phyloP scores from a whole-genome alignment of 1,140 invertebrate genomes.

The Heliconius nattereri region DNA sequence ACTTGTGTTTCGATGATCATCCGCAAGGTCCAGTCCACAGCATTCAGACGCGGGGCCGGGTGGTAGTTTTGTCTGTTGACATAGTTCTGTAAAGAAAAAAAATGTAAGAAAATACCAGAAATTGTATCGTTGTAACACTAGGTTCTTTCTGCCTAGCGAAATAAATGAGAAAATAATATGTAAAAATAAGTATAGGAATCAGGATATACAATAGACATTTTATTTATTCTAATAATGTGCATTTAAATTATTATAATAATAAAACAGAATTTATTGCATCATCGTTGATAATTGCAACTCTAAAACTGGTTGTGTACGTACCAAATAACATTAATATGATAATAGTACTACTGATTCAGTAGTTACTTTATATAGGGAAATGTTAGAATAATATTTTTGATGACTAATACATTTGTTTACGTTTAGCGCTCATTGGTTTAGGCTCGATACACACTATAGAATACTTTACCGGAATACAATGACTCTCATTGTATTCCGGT shows the following conservation, averaged over 20 bases:
- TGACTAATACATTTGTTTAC: background rate
- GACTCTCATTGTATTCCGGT: too few relatives aligned
- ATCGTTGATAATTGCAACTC: background rate
- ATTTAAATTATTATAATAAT: background rate
- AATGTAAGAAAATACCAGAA: too few relatives aligned
- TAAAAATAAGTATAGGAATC: background rate
- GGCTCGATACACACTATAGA: too few relatives aligned
- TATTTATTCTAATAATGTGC: background rate
- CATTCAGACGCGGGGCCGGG: slow-evolving; percentile 44
- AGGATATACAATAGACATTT: background rate
- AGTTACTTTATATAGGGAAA: background rate
- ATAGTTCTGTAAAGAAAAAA: slow-evolving; percentile 28
- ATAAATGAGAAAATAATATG: too few relatives aligned
- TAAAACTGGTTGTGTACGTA: background rate
- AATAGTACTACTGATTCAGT: background rate
- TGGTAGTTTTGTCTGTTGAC: slow-evolving; percentile 27
- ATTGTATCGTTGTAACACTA: too few relatives aligned
- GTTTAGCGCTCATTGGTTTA: background rate
- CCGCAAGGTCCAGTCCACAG: slow-evolving; percentile 46
- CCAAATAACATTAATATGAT: background rate
- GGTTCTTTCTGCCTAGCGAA: too few relatives aligned
- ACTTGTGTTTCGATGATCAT: slow-evolving; percentile 32
- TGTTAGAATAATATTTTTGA: background rate
- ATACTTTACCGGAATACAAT: too few relatives aligned
- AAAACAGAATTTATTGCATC: background rate